Evolutionary conservation across 2,888 invertebrate genomes (phyloP).

Genomic region (Nomada goodeniana): DNA sequence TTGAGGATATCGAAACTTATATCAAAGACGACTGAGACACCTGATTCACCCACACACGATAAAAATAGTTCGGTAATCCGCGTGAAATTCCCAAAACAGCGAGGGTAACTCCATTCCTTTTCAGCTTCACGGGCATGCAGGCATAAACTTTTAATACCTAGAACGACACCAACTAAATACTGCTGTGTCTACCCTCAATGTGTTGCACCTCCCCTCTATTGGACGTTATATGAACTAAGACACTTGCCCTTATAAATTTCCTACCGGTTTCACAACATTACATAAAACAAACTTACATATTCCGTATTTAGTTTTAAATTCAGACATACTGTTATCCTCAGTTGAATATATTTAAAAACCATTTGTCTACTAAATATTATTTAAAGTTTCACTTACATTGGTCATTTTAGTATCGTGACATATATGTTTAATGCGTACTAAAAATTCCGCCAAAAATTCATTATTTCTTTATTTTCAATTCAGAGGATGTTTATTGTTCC

Average conservation of each 20-base stretch:
- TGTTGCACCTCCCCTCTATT: too few relatives aligned
- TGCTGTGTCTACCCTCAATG: too few relatives aligned
- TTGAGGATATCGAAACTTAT: conserved; percentile 76
- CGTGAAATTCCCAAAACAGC: conserved; percentile 74
- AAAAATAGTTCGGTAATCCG: conserved; percentile 76
- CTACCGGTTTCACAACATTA: too few relatives aligned
- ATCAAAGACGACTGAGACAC: conserved; percentile 63
- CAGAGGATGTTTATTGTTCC: too few relatives aligned
- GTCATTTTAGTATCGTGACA: not conserved
- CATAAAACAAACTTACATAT: not conserved
- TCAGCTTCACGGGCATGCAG: conserved; percentile 52
- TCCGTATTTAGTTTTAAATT: not conserved
- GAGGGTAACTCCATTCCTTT: conserved; percentile 72
- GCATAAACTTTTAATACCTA: conserved; percentile 42
- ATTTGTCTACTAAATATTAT: not conserved
- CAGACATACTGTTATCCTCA: not conserved
- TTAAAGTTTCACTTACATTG: not conserved
- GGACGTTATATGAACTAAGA: too few relatives aligned
- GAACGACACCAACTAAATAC: conserved; percentile 27
- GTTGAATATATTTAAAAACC: not conserved
- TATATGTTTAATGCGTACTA: not conserved
- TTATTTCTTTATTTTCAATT: not conserved
- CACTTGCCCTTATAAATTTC: too few relatives aligned
- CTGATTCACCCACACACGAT: conserved; percentile 80
- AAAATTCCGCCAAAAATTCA: not conserved